Evolutionary conservation across 2,888 invertebrate genomes (phyloP), one percentile per base, ranked within the genome.

Genomic region (Amphipyra berbera): DNA sequence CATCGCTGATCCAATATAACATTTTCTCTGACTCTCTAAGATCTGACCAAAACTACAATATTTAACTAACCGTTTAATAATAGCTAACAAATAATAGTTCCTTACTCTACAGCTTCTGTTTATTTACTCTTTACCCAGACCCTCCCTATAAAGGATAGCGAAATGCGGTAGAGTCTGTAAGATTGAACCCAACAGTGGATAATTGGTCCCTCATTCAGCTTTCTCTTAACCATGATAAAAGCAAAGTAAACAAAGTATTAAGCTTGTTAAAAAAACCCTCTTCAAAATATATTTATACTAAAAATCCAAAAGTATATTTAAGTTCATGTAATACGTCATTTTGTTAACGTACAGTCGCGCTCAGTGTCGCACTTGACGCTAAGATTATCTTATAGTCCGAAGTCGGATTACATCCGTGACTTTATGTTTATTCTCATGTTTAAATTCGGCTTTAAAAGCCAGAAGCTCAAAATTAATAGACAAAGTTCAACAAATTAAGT

Each of bases 401-500:
- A 37, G 70, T 61, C 14, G 41, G 61, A 59, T 69, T 59, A 69
- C 27, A 30, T 33, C 35, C 47, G 42, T 45, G 68, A 59, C 42
- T 68, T 55, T 48, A 55, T 42, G 45, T 54, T 61, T 55, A 64
- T 68, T 59, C 53, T 54, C 40, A 67, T 64, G 60, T 66, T 69
- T 57, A 61, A 67, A 64, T 54, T 67, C 52, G 60, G 56, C 53
- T 68, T 59, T 52, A 53, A 55, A 63, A 50, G 52, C 61, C 60
- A 71, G 42, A 52, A 61, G 61, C 62, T 57, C 37, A 57, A 33
- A 49, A 59, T 72, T 63, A 66, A 73, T 7, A 30, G 30, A 30
- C 59, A 42, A 64, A 76, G 66, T 72, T 68, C 46, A 63, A 69
- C 64, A 65, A 65, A 71, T 54, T 33, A 57, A 60, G 55, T 59